A percentile compares a stretch with the other conserved stretches of the same genome.
Conservation (phyloP, 1,140 invertebrate species). For the Bicyclus anynana region DNA sequence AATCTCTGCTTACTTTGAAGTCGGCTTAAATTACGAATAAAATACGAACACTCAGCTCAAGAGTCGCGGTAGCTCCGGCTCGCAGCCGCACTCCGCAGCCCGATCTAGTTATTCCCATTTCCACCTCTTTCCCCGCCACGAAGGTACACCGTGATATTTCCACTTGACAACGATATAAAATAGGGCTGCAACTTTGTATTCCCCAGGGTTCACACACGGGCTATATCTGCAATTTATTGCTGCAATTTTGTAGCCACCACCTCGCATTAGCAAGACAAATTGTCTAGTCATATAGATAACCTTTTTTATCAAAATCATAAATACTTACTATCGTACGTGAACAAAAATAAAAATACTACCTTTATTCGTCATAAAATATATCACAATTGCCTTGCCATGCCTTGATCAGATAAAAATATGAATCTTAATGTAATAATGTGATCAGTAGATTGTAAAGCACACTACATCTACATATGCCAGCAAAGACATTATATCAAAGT, state of each 20-base stretch:
- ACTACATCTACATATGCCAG: too few relatives aligned
- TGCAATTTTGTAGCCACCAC: neutral
- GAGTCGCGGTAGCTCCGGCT: neutral
- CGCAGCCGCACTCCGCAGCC: neutral
- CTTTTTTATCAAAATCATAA: too few relatives aligned
- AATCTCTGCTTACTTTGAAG: too few relatives aligned
- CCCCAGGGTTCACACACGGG: neutral
- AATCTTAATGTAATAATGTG: too few relatives aligned
- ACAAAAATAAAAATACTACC: too few relatives aligned
- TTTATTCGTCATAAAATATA: too few relatives aligned
- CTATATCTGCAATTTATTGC: neutral
- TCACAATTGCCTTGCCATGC: too few relatives aligned
- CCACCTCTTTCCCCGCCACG: neutral
- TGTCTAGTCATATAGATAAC: too few relatives aligned
- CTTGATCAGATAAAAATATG: too few relatives aligned
- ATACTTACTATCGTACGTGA: too few relatives aligned
- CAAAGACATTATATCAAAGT: neutral
- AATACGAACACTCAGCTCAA: neutral
- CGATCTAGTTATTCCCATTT: neutral
- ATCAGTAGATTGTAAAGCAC: too few relatives aligned
- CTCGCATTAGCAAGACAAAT: too few relatives aligned
- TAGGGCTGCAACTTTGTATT: neutral
- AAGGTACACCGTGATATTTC: neutral
- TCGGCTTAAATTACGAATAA: neutral
- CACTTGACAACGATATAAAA: constrained; percentile 2